Evolutionary conservation across 2,888 invertebrate species (phyloP).

Genomic region (Dendrolimus pini): DNA sequence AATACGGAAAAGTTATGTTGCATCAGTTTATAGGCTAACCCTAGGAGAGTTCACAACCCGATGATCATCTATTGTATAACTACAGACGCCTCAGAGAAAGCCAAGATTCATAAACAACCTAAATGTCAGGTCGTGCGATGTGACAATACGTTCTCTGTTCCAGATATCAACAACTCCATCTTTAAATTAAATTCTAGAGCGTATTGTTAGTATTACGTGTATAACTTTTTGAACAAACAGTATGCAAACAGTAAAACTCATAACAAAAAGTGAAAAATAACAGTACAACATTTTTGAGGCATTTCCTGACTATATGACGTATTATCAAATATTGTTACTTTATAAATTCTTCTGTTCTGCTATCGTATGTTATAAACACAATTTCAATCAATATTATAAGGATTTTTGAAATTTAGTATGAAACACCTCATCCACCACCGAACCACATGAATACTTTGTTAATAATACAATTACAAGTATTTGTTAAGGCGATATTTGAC

Average conservation of each 20-base stretch:
- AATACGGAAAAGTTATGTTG: constrained; percentile 52
- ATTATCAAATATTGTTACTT: neutral
- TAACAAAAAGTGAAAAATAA: neutral
- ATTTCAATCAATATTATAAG: too few relatives aligned
- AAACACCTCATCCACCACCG: too few relatives aligned
- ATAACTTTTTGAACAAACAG: neutral
- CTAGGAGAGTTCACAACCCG: constrained; percentile 48
- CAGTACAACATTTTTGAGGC: neutral
- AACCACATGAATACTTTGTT: too few relatives aligned
- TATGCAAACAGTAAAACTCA: neutral
- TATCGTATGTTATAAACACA: too few relatives aligned
- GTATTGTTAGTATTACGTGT: neutral
- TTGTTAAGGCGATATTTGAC: too few relatives aligned
- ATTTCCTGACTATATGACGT: neutral
- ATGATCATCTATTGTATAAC: constrained; percentile 63
- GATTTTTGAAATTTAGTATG: too few relatives aligned
- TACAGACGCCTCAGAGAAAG: constrained; percentile 51
- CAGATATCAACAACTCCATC: constrained; percentile 24
- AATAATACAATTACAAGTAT: too few relatives aligned
- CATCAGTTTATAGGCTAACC: constrained; percentile 48
- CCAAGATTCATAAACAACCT: constrained; percentile 18
- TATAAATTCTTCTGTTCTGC: too few relatives aligned
- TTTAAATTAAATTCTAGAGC: constrained; percentile 4
- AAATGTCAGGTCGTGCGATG: constrained; percentile 45
- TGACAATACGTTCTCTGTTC: constrained; percentile 27